phyloP scores from a whole-genome alignment of 1,140 invertebrate species.

The Kradibia gibbosae region DNA sequence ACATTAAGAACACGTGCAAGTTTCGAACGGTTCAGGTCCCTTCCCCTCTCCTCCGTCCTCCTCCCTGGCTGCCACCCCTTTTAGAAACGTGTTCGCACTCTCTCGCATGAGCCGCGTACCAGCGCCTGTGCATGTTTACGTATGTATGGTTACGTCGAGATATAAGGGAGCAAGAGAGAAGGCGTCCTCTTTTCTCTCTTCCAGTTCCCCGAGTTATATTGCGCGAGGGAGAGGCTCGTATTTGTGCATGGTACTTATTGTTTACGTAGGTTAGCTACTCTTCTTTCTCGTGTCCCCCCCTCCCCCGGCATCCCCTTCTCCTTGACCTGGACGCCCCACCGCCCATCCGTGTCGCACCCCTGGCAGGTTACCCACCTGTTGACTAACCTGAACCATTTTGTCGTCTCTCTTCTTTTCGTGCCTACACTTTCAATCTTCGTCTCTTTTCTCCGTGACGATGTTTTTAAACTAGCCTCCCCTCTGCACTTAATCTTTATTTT shows the following conservation, averaged over 20 bases:
- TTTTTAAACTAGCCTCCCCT: constrained; percentile 57
- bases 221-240: constrained; percentile 65
- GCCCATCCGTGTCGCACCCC: constrained; percentile 53
- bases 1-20: constrained; percentile 73
- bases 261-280: constrained; percentile 70
- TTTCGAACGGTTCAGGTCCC: constrained; percentile 68
- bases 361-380: constrained; percentile 73
- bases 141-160: constrained; percentile 66
- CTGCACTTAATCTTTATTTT: constrained; percentile 65
- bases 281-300: too few relatives aligned
- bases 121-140: too few relatives aligned
- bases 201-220: constrained; percentile 28
- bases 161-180: constrained; percentile 58
- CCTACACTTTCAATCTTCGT: constrained; percentile 49
- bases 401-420: constrained; percentile 54
- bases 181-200: constrained; percentile 25
- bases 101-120: constrained; percentile 57
- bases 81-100: constrained; percentile 63
- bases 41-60: constrained; percentile 25
- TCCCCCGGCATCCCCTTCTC: constrained; percentile 51
- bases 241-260: constrained; percentile 71
- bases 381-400: constrained; percentile 67
- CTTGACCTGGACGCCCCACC: constrained; percentile 70
- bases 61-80: not conserved
- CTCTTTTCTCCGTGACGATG: constrained; percentile 31